Base-by-base conservation (phyloP, 2,888 invertebrate species). In the Lordiphosa andalusiaca region DNA sequence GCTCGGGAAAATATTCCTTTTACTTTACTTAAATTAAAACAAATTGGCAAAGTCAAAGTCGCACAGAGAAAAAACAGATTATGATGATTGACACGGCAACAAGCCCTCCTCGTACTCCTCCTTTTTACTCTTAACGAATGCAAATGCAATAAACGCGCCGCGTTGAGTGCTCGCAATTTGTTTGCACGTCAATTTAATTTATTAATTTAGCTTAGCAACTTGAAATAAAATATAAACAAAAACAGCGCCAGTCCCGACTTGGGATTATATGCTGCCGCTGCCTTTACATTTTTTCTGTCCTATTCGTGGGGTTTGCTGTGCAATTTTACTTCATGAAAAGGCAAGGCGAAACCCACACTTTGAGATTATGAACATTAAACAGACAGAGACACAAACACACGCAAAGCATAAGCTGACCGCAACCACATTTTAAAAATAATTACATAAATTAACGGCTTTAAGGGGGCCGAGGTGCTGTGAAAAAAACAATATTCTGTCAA, bases 121-220 rank as follows among this genome's bases (percentile, higher is more conserved):
- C n/a, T 16, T 13, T 12, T n/a, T 36, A 33, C 23, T 13, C 33
- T 33, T 71, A 80, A 71, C 59, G 62, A 83, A 80, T 83, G 73
- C 71, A 83, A 76, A 77, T 77, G 71, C 73, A 76, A 80, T 77
- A 80, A 83, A 58, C 50, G 47, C 61, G 49, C 46, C 53, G 41
- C 40, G 41, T 30, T 47, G 60, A 49, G 58, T 40, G 44, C 58
- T 51, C 53, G 53, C 63, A 83, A 71, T 80, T 67, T 70, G 76
- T 73, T 65, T 66, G 76, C 73, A 57, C 73, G 65, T 73, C 61
- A 70, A 83, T 83, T 76, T 76, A 68, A 77, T 83, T 67, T 67
- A 67, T 72, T 67, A 61, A 82, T 78, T 72, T 73, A 59, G 48
- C 48, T 62, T 51, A 35, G 19, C 33, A 56, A 48, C 52, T 57